Base-by-base conservation (phyloP, 2,113 vertebrate genomes). In the Phycodurus eques region DNA sequence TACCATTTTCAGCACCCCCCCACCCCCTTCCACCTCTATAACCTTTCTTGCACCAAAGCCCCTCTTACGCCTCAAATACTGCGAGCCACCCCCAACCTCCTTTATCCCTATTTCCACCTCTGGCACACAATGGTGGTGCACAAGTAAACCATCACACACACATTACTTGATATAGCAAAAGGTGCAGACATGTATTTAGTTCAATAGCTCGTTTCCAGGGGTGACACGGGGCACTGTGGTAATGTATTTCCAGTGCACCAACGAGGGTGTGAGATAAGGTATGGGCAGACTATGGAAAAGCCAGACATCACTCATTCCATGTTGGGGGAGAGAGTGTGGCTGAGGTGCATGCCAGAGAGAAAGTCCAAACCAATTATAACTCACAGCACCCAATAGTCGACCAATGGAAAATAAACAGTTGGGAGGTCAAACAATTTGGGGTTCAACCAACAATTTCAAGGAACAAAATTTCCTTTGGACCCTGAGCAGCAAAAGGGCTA, bases 141-240 rank as follows among this genome's bases (percentile, higher is more conserved):
- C 57, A 53, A 61, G 62, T 49, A 65, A 66, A 67, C 76, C 66
- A 59, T 43, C 64, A 42, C 71, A 68, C 31, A 31, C 44, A 20
- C 22, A 17, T 46, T 27, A 44, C 20, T 49, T 59, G 73, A 75
- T 64, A 42, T 17, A 59, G 61, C 39, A 12, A 69, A 56, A 66
- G 49, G 61, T 44, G 49, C 78, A 68, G 72, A 79, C 51, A 74
- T 54, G 59, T 49, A 68, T 67, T 27, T 71, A 49, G 81, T 77
- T 82, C 73, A 83, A 77, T 65, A 44, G 63, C 63, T 65, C 13
- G 63, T 46, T 27, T 66, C 43, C 39, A 5, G 71, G 68, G 47
- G 83, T 90, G 85, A 87, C 83, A 90, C 88, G 86, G 86, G 83
- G 81, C 81, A 81, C 85, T 67, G 79, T 79, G 84, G 88, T 91